These are phyloP conservation scores for Andrena hattorfiana DNA, from an alignment of 2,888 invertebrate species.

Conservation along the genomic window DNA sequence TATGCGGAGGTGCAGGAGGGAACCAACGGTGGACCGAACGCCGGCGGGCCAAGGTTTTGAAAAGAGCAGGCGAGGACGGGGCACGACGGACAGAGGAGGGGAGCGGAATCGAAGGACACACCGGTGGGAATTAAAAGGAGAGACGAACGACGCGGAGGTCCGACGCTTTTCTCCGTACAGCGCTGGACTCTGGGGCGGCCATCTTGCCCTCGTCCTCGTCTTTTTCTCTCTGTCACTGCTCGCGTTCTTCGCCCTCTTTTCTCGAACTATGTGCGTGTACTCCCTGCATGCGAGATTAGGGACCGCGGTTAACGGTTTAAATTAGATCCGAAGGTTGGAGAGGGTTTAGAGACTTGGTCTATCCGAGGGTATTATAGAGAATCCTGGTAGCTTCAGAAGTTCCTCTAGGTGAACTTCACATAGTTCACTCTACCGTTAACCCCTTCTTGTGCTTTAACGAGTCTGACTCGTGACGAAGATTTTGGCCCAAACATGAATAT, in stretches of 20 bases:
- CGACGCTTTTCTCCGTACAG: slow-evolving; percentile 77
- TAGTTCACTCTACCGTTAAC: too few species aligned
- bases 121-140: slow-evolving; percentile 76
- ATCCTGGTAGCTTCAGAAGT: not conserved
- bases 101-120: slow-evolving; percentile 67
- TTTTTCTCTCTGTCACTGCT: slow-evolving; percentile 43
- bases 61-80: slow-evolving; percentile 33
- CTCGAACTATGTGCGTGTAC: not conserved
- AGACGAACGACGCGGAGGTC: slow-evolving; percentile 71
- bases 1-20: slow-evolving; percentile 59
- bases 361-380: too few species aligned
- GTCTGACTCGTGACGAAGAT: too few species aligned
- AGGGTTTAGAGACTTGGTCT: too few species aligned
- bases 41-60: slow-evolving; percentile 34
- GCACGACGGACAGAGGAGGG: slow-evolving; percentile 8
- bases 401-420: too few species aligned
- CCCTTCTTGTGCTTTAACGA: too few species aligned
- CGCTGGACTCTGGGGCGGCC: slow-evolving; percentile 74
- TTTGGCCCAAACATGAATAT: too few species aligned
- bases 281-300: slow-evolving; percentile 17
- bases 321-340: not conserved
- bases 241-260: slow-evolving; percentile 34
- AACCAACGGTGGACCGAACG: slow-evolving; percentile 35
- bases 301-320: not conserved
- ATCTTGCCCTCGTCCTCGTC: slow-evolving; percentile 75